phyloP scores from a whole-genome alignment of 2,888 invertebrate species.

The Mythimna vitellina region DNA sequence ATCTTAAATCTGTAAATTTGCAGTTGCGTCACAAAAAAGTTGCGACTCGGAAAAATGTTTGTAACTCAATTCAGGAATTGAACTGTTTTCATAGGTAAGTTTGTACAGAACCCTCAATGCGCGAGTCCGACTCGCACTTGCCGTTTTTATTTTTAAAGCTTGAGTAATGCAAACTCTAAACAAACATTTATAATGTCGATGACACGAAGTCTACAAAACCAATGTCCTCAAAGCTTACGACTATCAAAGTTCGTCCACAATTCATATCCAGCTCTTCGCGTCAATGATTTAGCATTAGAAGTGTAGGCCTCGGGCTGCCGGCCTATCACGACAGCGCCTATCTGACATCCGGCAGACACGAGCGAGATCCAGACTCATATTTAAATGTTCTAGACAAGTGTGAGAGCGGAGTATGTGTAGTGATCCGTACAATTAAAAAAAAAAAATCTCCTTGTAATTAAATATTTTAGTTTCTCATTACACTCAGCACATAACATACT shows the following conservation, averaged over 20 bases:
- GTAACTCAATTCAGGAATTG: too few relatives aligned
- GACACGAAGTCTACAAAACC: not conserved
- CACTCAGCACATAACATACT: too few relatives aligned
- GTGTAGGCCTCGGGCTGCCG: constrained; percentile 63
- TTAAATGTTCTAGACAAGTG: constrained; percentile 40
- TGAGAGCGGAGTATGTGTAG: not conserved
- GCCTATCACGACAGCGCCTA: constrained; percentile 76
- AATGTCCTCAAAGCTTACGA: constrained; percentile 4
- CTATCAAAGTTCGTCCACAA: constrained; percentile 1
- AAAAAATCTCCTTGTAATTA: too few relatives aligned
- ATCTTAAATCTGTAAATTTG: too few relatives aligned
- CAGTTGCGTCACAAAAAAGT: too few relatives aligned
- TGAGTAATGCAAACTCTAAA: too few relatives aligned
- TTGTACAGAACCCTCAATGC: too few relatives aligned
- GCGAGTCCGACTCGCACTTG: too few relatives aligned
- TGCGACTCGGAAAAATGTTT: too few relatives aligned
- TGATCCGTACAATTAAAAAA: constrained; percentile 15
- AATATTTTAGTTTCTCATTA: not conserved
- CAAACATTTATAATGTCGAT: not conserved
- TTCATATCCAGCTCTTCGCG: constrained; percentile 20
- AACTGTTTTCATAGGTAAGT: too few relatives aligned
- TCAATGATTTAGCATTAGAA: constrained; percentile 57
- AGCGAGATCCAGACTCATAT: constrained; percentile 47
- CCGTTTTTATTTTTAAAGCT: too few relatives aligned
- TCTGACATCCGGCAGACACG: constrained; percentile 67